Percentiles rank a stretch among this genome's conserved stretches.
Conservation (phyloP, 2,113 vertebrate genomes). For the Cebus imitator region DNA sequence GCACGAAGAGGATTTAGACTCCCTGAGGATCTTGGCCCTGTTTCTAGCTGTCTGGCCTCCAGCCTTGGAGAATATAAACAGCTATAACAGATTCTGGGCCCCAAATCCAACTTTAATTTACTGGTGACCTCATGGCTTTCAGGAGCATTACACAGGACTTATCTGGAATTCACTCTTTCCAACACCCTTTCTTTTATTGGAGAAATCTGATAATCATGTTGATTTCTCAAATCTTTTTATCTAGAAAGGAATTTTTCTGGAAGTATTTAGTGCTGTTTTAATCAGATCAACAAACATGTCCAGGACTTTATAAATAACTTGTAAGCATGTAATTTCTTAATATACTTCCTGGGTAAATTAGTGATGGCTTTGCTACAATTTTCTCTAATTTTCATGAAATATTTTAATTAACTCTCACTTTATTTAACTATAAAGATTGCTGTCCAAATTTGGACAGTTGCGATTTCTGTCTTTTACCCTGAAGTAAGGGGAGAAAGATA, state of each 20-base stretch:
- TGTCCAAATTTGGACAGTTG: background rate
- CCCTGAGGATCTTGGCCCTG: background rate
- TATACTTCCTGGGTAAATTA: constrained; percentile 38
- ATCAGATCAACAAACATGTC: constrained; percentile 61
- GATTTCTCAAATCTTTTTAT: constrained; percentile 74
- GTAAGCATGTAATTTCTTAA: constrained; percentile 59
- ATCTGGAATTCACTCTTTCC: constrained; percentile 69
- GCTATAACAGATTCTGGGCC: constrained; percentile 60
- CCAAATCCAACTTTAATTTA: constrained; percentile 70
- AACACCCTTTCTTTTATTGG: constrained; percentile 68
- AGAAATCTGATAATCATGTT: constrained; percentile 65
- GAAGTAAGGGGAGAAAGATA: background rate
- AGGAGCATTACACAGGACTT: constrained; percentile 63
- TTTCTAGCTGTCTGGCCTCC: constrained; percentile 43
- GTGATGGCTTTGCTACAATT: constrained; percentile 6
- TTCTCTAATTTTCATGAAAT: constrained; percentile 37
- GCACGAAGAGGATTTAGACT: background rate
- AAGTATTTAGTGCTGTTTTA: constrained; percentile 70
- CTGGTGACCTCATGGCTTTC: constrained; percentile 68
- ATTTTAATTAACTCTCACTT: constrained; percentile 21
- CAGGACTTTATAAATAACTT: constrained; percentile 61
- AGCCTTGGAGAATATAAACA: constrained; percentile 37
- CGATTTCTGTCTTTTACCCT: background rate
- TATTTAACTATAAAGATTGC: constrained; percentile 39
- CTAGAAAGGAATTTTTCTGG: constrained; percentile 71